Percentiles rank a stretch among this genome's conserved stretches.
Conservation (phyloP, 2,888 invertebrate genomes). For the Cantharis flavilabris region DNA sequence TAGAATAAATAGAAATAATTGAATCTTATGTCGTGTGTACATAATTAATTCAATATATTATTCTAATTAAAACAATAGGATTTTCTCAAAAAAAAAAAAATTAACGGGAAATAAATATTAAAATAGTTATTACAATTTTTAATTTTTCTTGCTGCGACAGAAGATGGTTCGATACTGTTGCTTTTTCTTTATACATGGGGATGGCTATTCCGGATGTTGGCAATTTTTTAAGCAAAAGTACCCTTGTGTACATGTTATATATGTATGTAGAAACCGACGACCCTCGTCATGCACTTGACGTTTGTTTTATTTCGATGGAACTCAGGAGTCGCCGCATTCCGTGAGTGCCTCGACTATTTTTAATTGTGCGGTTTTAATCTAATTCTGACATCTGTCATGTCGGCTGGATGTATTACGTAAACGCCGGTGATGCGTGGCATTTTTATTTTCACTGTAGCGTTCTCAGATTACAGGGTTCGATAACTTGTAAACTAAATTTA, state of each 20-base stretch:
- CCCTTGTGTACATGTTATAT: conserved; percentile 28
- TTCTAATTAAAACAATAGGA: neutral
- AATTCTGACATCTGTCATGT: conserved; percentile 54
- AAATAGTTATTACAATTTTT: neutral
- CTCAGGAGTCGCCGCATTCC: conserved; percentile 41
- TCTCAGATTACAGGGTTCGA: conserved; percentile 50
- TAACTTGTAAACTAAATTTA: conserved; percentile 48
- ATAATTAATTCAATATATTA: neutral
- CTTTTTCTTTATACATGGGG: neutral
- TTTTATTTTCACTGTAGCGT: conserved; percentile 38
- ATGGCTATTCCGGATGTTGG: conserved; percentile 29
- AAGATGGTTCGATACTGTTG: neutral
- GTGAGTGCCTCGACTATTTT: conserved; percentile 45
- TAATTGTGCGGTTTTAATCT: conserved; percentile 53
- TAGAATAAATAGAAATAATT: neutral
- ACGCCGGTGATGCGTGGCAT: conserved; percentile 39
- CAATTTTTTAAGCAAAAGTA: conserved; percentile 24
- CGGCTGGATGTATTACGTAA: conserved; percentile 45
- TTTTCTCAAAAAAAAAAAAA: neutral
- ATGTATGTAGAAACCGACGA: conserved; percentile 30
- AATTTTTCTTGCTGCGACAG: neutral
- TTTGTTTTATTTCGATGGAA: conserved; percentile 44
- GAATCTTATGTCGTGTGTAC: too few species aligned
- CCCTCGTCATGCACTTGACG: conserved; percentile 44
- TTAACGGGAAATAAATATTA: neutral